phyloP scores from a whole-genome alignment of 2,797 vertebrate species.

The Xyrichtys novacula region DNA sequence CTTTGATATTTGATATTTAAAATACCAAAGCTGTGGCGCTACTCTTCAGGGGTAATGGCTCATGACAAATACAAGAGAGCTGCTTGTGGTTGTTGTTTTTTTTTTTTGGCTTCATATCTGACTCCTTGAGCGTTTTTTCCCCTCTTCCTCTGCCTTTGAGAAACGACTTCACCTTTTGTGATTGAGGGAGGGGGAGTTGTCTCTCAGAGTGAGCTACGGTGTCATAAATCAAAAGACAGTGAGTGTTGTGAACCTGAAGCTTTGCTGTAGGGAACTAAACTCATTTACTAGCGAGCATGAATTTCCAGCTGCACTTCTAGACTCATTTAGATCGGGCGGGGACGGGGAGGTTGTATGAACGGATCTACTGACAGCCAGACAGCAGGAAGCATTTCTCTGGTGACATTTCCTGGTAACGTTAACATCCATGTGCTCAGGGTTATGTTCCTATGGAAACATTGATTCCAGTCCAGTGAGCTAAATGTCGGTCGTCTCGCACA shows the following conservation, averaged over 20 bases:
- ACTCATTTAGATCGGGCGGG: not conserved
- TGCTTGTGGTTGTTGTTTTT: conserved; percentile 38
- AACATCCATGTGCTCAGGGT: conserved; percentile 17
- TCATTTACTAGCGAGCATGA: not conserved
- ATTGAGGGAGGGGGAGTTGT: conserved; percentile 11
- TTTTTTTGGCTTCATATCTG: conserved; percentile 28
- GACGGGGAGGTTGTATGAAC: not conserved
- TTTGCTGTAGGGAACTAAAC: conserved; percentile 23
- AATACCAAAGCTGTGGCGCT: conserved; percentile 34
- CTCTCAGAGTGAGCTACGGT: conserved; percentile 16
- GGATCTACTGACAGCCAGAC: not conserved
- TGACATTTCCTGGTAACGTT: conserved; percentile 22
- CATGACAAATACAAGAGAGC: conserved; percentile 22
- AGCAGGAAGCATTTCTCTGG: not conserved
- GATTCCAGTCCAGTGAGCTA: conserved; percentile 12
- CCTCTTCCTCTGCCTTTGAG: conserved; percentile 22
- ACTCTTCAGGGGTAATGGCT: conserved; percentile 37
- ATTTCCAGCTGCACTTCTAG: conserved; percentile 4
- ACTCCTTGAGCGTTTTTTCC: conserved; percentile 18
- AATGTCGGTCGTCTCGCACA: conserved; percentile 24
- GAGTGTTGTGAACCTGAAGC: conserved; percentile 13
- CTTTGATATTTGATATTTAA: conserved; percentile 63
- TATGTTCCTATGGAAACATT: conserved; percentile 35
- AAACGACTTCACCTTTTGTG: conserved; percentile 37
- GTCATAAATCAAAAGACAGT: conserved; percentile 29